phyloP scores from a whole-genome alignment of 2,888 invertebrate species.

The Alentia gelatinosa region DNA sequence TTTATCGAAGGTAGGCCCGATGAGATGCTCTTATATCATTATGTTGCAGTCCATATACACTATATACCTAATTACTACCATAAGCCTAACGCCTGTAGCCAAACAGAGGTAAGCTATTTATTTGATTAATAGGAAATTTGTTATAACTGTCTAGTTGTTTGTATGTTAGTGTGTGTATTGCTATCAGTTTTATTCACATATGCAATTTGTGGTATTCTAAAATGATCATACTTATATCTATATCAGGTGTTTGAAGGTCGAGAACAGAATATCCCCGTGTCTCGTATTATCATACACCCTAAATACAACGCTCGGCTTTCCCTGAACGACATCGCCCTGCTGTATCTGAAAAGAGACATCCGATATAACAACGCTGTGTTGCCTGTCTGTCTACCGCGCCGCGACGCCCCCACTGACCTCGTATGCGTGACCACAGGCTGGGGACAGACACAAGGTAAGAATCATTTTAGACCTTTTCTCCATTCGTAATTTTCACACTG shows the following conservation, averaged over 20 bases:
- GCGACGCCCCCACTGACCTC: slow-evolving; percentile 82
- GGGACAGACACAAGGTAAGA: slow-evolving; percentile 84
- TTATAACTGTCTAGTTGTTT: too few species aligned
- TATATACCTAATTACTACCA: too few species aligned
- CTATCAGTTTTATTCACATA: too few species aligned
- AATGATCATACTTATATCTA: not conserved
- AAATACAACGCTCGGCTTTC: not conserved
- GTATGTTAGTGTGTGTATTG: too few species aligned
- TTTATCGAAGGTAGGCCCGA: too few species aligned
- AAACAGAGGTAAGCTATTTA: too few species aligned
- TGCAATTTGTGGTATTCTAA: not conserved
- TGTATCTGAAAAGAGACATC: slow-evolving; percentile 85
- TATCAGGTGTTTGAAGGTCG: not conserved
- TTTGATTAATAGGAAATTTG: too few species aligned
- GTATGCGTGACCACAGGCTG: slow-evolving; percentile 86
- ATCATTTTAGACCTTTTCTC: not conserved
- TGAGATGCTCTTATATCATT: too few species aligned
- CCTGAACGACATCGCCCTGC: slow-evolving; percentile 86
- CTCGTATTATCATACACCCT: slow-evolving; percentile 25
- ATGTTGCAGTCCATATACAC: too few species aligned
- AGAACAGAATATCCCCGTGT: slow-evolving; percentile 8
- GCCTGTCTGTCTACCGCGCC: slow-evolving; percentile 87
- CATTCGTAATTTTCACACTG: not conserved
- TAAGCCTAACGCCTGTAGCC: too few species aligned
- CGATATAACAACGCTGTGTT: slow-evolving; percentile 86